Base-by-base conservation (phyloP, 1,140 invertebrate species). In the Papilio aristodemus region DNA sequence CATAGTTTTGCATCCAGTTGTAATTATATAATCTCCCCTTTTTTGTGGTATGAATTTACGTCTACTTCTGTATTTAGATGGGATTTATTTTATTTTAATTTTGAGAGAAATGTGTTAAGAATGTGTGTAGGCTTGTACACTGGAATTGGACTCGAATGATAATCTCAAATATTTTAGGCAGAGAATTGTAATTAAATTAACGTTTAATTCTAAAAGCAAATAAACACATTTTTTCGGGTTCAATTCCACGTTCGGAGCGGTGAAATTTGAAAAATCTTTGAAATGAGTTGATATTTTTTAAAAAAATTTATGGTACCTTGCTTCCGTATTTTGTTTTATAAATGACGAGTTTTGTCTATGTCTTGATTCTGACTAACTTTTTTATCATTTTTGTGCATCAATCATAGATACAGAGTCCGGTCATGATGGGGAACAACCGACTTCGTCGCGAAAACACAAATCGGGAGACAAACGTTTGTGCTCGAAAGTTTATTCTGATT, bases 381-480 rank as follows among this genome's bases (percentile, higher is more conserved):
- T 25, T 8, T 59, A 13, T 17, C 19, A 17, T 64, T 64, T 63
- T 64, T 64, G 38, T 64, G 22, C 22, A 64, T 64, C 22, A 19
- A 64, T 64, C 11, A 43, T 43, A 43, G 62, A 38, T 4, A 11
- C 62, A 25, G 62, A 64, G 17, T 25, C 62, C 10, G 62, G 14
- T 14, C 37, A 41, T 0, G 62, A 64, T 1, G 25, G 19, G 39
- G 62, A 64, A n/a, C 62, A 64, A 64, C 19, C 38, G 38, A 38
- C 38, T 19, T 17, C 62, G 14, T 38, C 62, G 62, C 37, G 62
- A 38, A 64, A 64, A 64, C 62, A 64, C 39, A 64, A 64, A 10
- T 64, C 62, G 14, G 27, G 27, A 25, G 62, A 64, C 39, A 64
- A 64, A 64, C 17, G 62, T 64, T 38, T 64, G 62, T 64, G 57